Evolutionary conservation across 2,888 invertebrate genomes (phyloP), one percentile per base, ranked within the genome.

Genomic region (Cryptus armator): DNA sequence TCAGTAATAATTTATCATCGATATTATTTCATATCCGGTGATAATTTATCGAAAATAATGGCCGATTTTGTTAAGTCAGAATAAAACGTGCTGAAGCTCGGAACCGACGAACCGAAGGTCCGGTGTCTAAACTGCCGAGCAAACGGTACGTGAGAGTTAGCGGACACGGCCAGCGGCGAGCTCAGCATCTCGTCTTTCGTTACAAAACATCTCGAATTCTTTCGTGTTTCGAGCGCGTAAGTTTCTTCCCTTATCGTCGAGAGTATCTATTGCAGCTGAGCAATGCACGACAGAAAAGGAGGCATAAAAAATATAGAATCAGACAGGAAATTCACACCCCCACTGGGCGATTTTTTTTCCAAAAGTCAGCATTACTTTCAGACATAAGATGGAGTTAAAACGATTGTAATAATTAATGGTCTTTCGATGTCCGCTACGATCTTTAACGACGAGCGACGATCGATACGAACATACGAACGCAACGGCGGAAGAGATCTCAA

Each of bases 161-260:
- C 71, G 32, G 51, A 24, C 44, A 53, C 68, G 53, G 74, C 51
- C 53, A 71, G 59, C 43, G 74, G 62, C 83, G 70, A 62, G 70
- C 46, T 79, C 79, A 80, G 84, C 84, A 72, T 71, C 75, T 84
- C 80, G 46, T 76, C 80, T 84, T 76, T 29, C 81, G 53, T 84
- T 84, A 81, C 81, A 84, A 77, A 81, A 56, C 76, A 81, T 84
- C 72, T 81, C 77, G 46, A 68, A 77, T 81, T 76, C 80, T 76
- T 76, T 59, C 51, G 24, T 59, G 29, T 37, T 75, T 71, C 64
- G 43, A 32, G 24, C 16, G 53, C 12, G 53, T 59, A 29, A 37
- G 32, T 14, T 14, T 44, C 7, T 37, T n/a, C 71, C 43, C 53
- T 72, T 71, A 71, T 80, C 70, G 53, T 48, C 12, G 7, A 37